phyloP scores from a whole-genome alignment of 2,797 vertebrate species.

The Cacajao melanocephalus region DNA sequence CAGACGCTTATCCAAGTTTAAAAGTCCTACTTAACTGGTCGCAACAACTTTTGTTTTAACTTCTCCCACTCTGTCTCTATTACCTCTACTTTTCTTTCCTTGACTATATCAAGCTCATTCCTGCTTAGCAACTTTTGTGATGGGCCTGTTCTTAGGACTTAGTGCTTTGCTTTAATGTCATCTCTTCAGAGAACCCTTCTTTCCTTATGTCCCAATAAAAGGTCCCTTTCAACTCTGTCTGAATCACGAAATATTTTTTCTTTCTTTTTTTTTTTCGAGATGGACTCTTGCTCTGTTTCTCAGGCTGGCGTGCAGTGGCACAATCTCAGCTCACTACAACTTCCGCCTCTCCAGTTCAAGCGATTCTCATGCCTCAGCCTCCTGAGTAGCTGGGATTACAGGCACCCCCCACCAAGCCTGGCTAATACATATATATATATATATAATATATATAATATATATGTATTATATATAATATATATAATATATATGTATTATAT shows the following conservation, averaged over 20 bases:
- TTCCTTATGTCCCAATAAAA: not conserved
- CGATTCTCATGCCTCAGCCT: not conserved
- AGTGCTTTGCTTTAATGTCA: not conserved
- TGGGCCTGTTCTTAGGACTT: too few relatives aligned
- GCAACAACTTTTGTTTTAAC: not conserved
- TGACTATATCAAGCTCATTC: not conserved
- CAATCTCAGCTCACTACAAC: not conserved
- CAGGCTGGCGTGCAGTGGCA: not conserved
- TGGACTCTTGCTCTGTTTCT: not conserved
- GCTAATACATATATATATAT: too few relatives aligned
- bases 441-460: too few relatives aligned
- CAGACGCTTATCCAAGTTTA: not conserved
- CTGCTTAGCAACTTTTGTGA: not conserved
- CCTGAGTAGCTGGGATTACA: not conserved
- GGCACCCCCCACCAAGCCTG: not conserved
- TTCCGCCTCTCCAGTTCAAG: not conserved
- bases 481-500: too few relatives aligned
- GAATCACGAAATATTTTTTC: not conserved
- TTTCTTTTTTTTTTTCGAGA: not conserved
- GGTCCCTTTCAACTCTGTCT: not conserved
- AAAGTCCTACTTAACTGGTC: not conserved
- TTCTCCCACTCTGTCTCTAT: not conserved
- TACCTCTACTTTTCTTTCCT: not conserved
- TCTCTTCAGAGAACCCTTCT: not conserved
- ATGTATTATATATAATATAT: too few relatives aligned